Evolutionary conservation across 1,140 invertebrate genomes (phyloP), one percentile per base, ranked within the genome.

Genomic region (Caenorhabditis remanei): DNA sequence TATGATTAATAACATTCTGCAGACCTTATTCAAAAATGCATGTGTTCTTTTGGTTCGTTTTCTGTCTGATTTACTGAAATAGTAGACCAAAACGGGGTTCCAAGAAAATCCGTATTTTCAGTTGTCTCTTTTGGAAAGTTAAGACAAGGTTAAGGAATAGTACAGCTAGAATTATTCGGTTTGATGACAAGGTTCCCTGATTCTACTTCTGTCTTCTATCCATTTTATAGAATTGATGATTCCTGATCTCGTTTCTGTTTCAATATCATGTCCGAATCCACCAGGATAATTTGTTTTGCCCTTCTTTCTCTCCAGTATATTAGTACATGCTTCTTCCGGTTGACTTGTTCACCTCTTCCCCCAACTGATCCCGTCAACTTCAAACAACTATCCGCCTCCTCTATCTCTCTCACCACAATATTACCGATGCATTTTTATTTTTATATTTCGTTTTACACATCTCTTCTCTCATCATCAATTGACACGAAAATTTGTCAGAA

Each of bases 11-110:
- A n/a, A 21, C 16, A 32, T 61, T 61, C 53, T n/a, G 58, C 58
- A 61, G 19, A 61, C 19, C 58, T n/a, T 61, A n/a, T 61, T 61
- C 58, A 61, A 61, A 61, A 61, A 61, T 61, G 58, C 58, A 61
- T 61, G 58, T 32, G 19, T 61, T 61, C 58, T n/a, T 11, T 3
- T 8, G 19, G 16, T 53, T 50, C 50, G 4, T 50, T 50, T 4
- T 50, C 14, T 50, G 8, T 50, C 14, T 4, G 50, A 50, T 11
- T 9, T 11, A 50, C 50, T 11, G 50, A 50, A 50, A 50, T 11
- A 50, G 50, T 32, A 32, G 32, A 32, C 32, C 32, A 32, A 32
- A 1, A 32, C 32, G 32, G 32, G 32, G 32, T 32, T 32, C 32
- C 32, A 32, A 32, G 32, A 32, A 32, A 32, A 32, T 32, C 32